A percentile compares a stretch with the other conserved stretches of the same genome.
These are phyloP conservation scores for Patagioenas fasciata DNA, from an alignment of 2,113 vertebrate genomes.

Conservation along the genomic window DNA sequence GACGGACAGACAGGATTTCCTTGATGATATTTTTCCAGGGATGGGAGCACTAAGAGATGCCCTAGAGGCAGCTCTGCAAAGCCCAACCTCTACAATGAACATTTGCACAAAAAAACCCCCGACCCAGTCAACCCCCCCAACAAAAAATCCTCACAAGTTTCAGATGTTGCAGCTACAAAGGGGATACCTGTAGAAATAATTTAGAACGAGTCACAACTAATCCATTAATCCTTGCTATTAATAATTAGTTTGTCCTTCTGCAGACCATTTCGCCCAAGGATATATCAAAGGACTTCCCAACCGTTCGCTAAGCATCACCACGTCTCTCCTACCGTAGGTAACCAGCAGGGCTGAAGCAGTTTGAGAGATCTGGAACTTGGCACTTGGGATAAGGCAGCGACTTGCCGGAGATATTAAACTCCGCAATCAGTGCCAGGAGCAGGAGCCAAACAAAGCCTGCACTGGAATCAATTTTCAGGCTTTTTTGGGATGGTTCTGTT, in stretches of 20 bases:
- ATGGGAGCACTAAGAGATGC: background rate
- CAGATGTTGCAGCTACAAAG: background rate
- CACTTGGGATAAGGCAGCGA: background rate
- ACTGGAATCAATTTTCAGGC: slow-evolving; percentile 56
- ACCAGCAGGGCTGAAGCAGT: background rate
- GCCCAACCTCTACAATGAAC: background rate
- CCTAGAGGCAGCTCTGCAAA: background rate
- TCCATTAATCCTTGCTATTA: background rate
- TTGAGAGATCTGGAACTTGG: slow-evolving; percentile 15
- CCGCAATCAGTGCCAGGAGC: background rate
- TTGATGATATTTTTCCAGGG: background rate
- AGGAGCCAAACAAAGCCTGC: slow-evolving; percentile 50
- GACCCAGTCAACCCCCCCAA: background rate
- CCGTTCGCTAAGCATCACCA: background rate
- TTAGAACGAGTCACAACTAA: background rate
- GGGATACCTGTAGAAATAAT: background rate
- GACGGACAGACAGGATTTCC: background rate
- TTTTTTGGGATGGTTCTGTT: slow-evolving; percentile 58
- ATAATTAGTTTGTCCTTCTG: background rate
- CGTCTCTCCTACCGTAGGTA: background rate
- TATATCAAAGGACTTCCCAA: background rate
- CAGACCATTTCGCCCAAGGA: background rate
- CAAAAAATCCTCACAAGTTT: background rate
- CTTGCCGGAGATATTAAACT: slow-evolving; percentile 16
- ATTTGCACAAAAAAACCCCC: background rate